These are phyloP conservation scores for Meta bourneti DNA, from an alignment of 2,888 invertebrate species.

Conservation along the genomic window DNA sequence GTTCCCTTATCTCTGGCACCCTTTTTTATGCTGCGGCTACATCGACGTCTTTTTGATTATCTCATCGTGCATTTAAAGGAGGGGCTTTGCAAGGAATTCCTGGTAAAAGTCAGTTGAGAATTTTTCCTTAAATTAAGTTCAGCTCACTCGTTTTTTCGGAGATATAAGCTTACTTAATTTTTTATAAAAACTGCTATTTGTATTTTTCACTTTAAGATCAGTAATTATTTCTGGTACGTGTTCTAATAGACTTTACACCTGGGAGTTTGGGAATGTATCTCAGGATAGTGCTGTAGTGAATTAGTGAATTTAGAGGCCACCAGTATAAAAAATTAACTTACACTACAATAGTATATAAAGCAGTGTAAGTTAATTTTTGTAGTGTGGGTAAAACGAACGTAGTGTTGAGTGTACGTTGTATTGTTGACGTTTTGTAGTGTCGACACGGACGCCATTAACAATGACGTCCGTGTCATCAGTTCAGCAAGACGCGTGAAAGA, in stretches of 20 bases:
- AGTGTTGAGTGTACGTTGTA: too few relatives aligned
- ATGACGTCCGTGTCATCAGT: too few relatives aligned
- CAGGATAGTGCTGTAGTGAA: too few relatives aligned
- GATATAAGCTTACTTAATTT: not conserved
- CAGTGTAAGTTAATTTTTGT: too few relatives aligned
- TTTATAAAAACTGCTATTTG: not conserved
- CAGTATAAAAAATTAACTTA: too few relatives aligned
- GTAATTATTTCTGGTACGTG: not conserved
- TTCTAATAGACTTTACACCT: not conserved
- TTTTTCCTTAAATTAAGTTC: not conserved
- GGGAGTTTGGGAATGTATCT: too few relatives aligned
- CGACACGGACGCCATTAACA: too few relatives aligned
- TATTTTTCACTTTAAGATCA: not conserved
- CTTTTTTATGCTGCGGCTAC: conserved; percentile 15
- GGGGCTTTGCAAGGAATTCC: not conserved
- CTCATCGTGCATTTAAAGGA: not conserved
- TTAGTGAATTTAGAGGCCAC: too few relatives aligned
- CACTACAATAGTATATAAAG: too few relatives aligned
- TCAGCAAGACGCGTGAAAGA: too few relatives aligned
- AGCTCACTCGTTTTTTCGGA: not conserved
- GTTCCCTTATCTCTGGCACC: conserved; percentile 20
- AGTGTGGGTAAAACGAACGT: too few relatives aligned
- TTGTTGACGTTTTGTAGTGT: too few relatives aligned
- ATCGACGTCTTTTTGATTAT: not conserved
- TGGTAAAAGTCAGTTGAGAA: not conserved